These are phyloP conservation scores for Lepeophtheirus nordmannii DNA, from an alignment of 2,888 invertebrate genomes.

Conservation along the genomic window DNA sequence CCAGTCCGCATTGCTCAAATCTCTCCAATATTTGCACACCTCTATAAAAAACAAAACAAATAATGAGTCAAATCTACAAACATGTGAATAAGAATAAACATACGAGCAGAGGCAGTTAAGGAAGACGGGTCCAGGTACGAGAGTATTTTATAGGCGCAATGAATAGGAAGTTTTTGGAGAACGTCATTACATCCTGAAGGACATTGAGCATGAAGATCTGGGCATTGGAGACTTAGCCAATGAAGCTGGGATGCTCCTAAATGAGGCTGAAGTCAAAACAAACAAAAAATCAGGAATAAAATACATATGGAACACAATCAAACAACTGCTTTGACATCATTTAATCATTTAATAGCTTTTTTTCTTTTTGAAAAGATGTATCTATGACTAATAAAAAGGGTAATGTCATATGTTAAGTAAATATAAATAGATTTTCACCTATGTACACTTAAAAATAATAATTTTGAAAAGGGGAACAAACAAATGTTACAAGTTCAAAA, in stretches of 20 bases:
- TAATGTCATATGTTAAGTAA: too few relatives aligned
- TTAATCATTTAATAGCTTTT: too few relatives aligned
- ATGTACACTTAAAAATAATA: too few relatives aligned
- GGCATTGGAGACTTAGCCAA: constrained; percentile 14
- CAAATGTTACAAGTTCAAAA: too few relatives aligned
- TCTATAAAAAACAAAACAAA: background rate
- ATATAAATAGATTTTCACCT: too few relatives aligned
- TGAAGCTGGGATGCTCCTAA: constrained; percentile 30
- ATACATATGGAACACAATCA: too few relatives aligned
- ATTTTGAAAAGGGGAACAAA: too few relatives aligned
- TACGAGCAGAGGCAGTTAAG: constrained; percentile 27
- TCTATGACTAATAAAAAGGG: too few relatives aligned
- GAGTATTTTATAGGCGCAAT: constrained; percentile 34
- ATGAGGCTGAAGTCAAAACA: constrained; percentile 30
- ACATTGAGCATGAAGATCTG: constrained; percentile 34
- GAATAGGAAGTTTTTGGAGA: constrained; percentile 35
- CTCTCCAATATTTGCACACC: constrained; percentile 32
- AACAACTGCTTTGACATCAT: too few relatives aligned
- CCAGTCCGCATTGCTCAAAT: constrained; percentile 33
- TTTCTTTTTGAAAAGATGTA: too few relatives aligned
- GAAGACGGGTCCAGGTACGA: constrained; percentile 36
- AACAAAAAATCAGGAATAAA: background rate
- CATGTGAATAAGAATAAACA: background rate
- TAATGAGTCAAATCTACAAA: too few relatives aligned
- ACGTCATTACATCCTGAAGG: constrained; percentile 38